These are phyloP conservation scores for Microctonus hyperodae DNA, from an alignment of 2,888 invertebrate genomes.

Conservation along the genomic window DNA sequence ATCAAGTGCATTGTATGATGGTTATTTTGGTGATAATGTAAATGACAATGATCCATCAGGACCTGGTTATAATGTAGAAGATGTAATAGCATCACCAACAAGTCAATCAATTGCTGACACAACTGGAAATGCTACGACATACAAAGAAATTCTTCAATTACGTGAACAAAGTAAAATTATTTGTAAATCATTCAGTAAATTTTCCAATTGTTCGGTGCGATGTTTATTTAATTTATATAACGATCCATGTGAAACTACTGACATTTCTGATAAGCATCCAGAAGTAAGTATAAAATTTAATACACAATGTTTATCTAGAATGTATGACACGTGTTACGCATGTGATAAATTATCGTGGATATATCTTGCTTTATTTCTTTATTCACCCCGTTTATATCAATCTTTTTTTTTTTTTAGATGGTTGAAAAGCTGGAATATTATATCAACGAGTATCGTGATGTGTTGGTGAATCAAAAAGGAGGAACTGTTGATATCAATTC, in stretches of 20 bases:
- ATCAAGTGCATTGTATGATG: conserved; percentile 33
- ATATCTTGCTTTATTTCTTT: neutral
- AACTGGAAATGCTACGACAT: neutral
- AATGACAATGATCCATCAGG: conserved; percentile 37
- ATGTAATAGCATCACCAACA: conserved; percentile 43
- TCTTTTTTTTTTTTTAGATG: conserved; percentile 40
- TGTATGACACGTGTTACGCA: too few relatives aligned
- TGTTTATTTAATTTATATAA: conserved; percentile 52
- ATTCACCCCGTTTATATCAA: conserved; percentile 9
- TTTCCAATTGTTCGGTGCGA: conserved; percentile 41
- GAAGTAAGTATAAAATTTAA: too few relatives aligned
- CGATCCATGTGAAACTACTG: conserved; percentile 56
- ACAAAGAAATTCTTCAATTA: conserved; percentile 33
- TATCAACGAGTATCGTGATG: conserved; percentile 42
- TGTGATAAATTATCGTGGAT: neutral
- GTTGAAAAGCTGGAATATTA: conserved; percentile 38
- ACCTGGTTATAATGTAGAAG: conserved; percentile 44
- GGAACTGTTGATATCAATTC: conserved; percentile 41
- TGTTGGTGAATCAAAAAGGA: conserved; percentile 42
- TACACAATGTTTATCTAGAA: too few relatives aligned
- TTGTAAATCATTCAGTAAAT: conserved; percentile 37
- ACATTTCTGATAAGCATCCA: conserved; percentile 48
- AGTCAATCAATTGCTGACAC: conserved; percentile 43
- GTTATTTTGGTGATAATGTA: conserved; percentile 48
- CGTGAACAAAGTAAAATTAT: conserved; percentile 40